Evolutionary conservation across 2,797 vertebrate genomes (phyloP).

Genomic region (Falco novaeseelandiae): DNA sequence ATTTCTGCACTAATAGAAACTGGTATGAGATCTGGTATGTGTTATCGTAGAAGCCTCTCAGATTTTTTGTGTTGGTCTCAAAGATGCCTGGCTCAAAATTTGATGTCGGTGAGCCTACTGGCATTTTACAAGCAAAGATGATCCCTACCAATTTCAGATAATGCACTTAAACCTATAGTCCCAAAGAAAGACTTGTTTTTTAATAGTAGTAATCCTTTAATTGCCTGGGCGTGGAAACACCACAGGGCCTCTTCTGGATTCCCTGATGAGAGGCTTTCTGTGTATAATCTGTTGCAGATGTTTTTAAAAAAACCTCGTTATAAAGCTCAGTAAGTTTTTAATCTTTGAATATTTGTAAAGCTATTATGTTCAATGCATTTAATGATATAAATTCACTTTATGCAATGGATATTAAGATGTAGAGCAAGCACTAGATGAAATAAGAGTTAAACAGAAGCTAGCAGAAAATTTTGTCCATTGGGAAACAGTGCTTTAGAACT

Average conservation of each 20-base stretch:
- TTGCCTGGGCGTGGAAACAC: conserved; percentile 55
- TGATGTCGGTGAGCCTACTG: background rate
- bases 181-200: conserved; percentile 32
- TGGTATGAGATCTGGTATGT: background rate
- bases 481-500: background rate
- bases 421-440: background rate
- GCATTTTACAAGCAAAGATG: conserved; percentile 57
- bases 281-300: conserved; percentile 1
- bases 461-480: background rate
- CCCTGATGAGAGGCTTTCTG: conserved; percentile 46
- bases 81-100: background rate
- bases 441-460: background rate
- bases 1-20: background rate
- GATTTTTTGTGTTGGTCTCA: background rate
- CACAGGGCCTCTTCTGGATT: conserved; percentile 34
- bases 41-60: background rate
- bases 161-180: conserved; percentile 39
- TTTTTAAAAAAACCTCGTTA: background rate
- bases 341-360: background rate
- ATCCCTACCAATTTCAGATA: conserved; percentile 63
- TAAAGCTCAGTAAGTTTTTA: background rate
- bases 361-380: background rate
- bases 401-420: background rate
- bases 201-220: conserved; percentile 66
- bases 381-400: background rate